Percentiles rank a stretch among this genome's conserved stretches.
phyloP scores from a whole-genome alignment of 2,888 invertebrate genomes.

The Hemistola chrysoprasaria region DNA sequence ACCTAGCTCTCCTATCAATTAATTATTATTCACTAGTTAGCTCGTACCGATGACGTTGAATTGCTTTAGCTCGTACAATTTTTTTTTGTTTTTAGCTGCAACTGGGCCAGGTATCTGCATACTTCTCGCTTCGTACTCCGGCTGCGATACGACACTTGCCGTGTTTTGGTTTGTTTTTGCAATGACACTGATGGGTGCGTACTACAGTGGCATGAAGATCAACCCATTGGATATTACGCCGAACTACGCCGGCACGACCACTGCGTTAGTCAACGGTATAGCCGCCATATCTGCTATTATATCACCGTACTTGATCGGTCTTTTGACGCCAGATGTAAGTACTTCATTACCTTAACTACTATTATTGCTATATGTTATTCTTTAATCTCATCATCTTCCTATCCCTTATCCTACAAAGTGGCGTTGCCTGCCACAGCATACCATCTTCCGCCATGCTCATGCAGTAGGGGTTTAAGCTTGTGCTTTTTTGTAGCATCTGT shows the following conservation, averaged over 20 bases:
- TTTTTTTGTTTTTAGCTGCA: slow-evolving; percentile 67
- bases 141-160: slow-evolving; percentile 77
- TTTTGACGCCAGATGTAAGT: slow-evolving; percentile 83
- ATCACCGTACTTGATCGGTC: slow-evolving; percentile 83
- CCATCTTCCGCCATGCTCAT: too few species aligned
- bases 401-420: too few species aligned
- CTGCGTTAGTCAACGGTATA: slow-evolving; percentile 85
- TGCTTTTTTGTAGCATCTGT: too few species aligned
- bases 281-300: slow-evolving; percentile 84
- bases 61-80: too few species aligned
- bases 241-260: slow-evolving; percentile 84
- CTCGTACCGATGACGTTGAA: too few species aligned
- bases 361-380: too few species aligned
- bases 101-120: slow-evolving; percentile 85
- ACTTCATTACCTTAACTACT: not conserved
- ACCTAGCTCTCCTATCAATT: too few species aligned
- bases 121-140: slow-evolving; percentile 83
- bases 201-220: slow-evolving; percentile 86
- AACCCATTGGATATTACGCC: slow-evolving; percentile 85
- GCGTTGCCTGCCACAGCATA: too few species aligned
- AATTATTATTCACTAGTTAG: too few species aligned
- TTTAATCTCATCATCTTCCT: too few species aligned
- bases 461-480: too few species aligned
- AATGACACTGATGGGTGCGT: slow-evolving; percentile 87
- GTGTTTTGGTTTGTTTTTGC: slow-evolving; percentile 84